These are phyloP conservation scores for Drosophila barbarae DNA, from an alignment of 2,888 invertebrate species.

Conservation along the genomic window DNA sequence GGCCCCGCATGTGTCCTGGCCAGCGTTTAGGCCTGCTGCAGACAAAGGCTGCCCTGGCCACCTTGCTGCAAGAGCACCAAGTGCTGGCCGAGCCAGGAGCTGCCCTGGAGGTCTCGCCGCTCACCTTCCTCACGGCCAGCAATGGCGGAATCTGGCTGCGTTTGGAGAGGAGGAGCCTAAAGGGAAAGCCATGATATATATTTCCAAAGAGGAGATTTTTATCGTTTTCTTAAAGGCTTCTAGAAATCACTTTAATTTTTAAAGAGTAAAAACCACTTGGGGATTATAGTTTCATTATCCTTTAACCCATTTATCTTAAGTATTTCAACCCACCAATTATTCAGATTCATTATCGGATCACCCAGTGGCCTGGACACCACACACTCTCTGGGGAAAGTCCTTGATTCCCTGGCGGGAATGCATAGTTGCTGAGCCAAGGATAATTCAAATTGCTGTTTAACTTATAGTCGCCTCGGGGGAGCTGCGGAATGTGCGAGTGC, in stretches of 20 bases:
- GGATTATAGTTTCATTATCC: not conserved
- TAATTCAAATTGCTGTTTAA: constrained; percentile 21
- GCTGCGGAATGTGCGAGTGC: not conserved
- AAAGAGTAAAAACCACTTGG: not conserved
- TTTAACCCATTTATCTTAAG: not conserved
- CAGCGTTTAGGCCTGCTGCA: constrained; percentile 67
- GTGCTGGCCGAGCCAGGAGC: constrained; percentile 34
- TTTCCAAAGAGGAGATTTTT: too few relatives aligned
- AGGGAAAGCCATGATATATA: not conserved
- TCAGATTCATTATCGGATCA: not conserved
- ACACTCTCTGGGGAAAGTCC: not conserved
- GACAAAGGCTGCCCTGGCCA: constrained; percentile 67
- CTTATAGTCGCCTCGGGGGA: not conserved
- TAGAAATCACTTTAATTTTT: not conserved
- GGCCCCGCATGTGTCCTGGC: constrained; percentile 75
- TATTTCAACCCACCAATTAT: not conserved
- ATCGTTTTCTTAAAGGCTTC: not conserved
- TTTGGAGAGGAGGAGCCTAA: not conserved
- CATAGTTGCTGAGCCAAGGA: constrained; percentile 8
- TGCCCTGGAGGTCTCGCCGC: constrained; percentile 54
- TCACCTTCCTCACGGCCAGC: constrained; percentile 66
- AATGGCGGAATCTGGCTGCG: constrained; percentile 67
- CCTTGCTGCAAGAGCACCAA: constrained; percentile 55
- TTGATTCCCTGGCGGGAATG: not conserved
- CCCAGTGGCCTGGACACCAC: not conserved